Evolutionary conservation across 2,113 vertebrate species (phyloP), one percentile per base, ranked within the genome.

Genomic region (Struthio camelus): DNA sequence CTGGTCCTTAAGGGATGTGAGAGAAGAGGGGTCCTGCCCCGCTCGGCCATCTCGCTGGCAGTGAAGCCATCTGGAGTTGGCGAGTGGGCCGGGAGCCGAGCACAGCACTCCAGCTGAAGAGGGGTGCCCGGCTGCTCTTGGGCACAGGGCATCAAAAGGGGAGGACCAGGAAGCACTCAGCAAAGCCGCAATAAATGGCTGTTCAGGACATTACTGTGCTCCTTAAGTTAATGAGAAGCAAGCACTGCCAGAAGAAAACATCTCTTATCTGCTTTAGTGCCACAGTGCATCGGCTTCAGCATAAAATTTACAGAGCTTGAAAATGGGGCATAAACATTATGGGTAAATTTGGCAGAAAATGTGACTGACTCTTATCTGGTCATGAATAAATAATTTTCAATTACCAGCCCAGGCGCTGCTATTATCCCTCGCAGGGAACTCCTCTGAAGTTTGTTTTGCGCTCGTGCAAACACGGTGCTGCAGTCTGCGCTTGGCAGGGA

Each of bases 281-380:
- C 85, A 97, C 96, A 89, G 95, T 93, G 96, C 97, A 95, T 95
- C 65, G 54, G 94, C 95, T 97, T 96, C 97, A 96, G 97, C 97
- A 67, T 98, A 97, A 98, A 98, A 98, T 98, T 98, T 98, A 98
- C 97, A 98, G 97, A 98, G 97, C 98, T 98, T 98, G 98, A 98
- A 98, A 98, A 98, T 93, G 94, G 97, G 91, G 84, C 97, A 97
- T 98, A 98, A 98, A 98, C 94, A 48, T 98, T 97, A 97, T 97
- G 97, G 97, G 97, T 97, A 98, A 98, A 98, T 98, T 98, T 98
- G 97, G 98, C 98, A 98, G 98, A 98, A 98, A 98, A 98, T 96
- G 94, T 97, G 97, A 94, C 96, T 97, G 96, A 94, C 97, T 96
- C 25, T 97, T 85, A 96, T 98, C 97, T 97, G 93, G 97, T 97